Conservation (phyloP, 2,797 vertebrate species). For the Enteromius thamalakanensis region DNA sequence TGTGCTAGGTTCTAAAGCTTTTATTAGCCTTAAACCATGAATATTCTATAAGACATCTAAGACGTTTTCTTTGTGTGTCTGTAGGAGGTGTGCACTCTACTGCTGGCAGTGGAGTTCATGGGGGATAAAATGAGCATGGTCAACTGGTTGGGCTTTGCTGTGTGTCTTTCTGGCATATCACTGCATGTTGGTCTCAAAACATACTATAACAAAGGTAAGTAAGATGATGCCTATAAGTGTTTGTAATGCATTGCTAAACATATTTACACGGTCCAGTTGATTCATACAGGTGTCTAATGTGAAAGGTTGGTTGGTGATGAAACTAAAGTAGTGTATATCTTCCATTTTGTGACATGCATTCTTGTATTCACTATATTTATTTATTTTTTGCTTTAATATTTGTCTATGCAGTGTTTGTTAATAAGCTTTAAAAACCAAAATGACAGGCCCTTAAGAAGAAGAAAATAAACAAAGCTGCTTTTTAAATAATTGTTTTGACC, state of each 20-base stretch:
- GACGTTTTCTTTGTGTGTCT: conserved; percentile 35
- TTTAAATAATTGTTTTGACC: not conserved
- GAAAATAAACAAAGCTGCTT: not conserved
- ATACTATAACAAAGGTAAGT: conserved; percentile 86
- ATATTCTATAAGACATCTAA: not conserved
- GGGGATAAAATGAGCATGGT: conserved; percentile 84
- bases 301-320: no score
- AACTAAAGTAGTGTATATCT: no score
- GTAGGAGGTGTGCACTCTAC: conserved; percentile 89
- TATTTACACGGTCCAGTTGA: no score
- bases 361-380: no score
- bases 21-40: not conserved
- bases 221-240: conserved; percentile 44
- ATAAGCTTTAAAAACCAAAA: not conserved
- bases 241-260: not conserved
- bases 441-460: not conserved
- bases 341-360: no score
- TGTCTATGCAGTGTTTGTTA: not conserved
- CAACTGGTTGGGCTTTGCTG: conserved; percentile 92
- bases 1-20: not conserved
- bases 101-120: conserved; percentile 85
- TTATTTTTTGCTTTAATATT: not conserved
- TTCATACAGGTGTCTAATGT: no score
- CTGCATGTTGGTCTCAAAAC: conserved; percentile 88
- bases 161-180: conserved; percentile 90